These are phyloP conservation scores for Allygus modestus DNA, from an alignment of 2,888 invertebrate species.

Conservation along the genomic window DNA sequence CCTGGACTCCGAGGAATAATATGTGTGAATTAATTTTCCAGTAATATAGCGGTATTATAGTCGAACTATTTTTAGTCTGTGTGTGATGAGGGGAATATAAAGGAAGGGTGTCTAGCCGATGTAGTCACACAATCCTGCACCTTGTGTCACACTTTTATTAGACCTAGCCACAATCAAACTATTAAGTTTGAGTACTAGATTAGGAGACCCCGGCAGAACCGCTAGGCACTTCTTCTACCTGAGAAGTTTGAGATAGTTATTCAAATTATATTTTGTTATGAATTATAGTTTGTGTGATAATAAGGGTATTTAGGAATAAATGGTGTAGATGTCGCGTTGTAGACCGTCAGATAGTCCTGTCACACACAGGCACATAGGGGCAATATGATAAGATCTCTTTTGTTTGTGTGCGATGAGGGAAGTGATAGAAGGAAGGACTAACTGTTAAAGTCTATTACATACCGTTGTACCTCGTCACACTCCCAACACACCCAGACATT, in stretches of 20 bases:
- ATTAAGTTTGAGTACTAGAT: conserved; percentile 81
- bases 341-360: conserved; percentile 90
- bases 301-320: no score
- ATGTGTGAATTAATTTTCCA: no score
- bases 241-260: no score
- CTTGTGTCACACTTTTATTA: conserved; percentile 93
- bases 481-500: conserved; percentile 85
- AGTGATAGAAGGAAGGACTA: conserved; percentile 81
- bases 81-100: no score
- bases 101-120: conserved; percentile 89
- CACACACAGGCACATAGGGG: conserved; percentile 85
- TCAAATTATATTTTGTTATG: no score
- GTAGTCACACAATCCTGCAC: conserved; percentile 91
- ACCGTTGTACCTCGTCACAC: conserved; percentile 91
- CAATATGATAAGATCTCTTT: no score
- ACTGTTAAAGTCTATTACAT: conserved; percentile 89
- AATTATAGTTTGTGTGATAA: no score
- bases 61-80: conserved; percentile 83
- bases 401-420: no score
- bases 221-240: conserved; percentile 83
- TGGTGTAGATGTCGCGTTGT: conserved; percentile 88
- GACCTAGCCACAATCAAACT: conserved; percentile 76
- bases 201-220: conserved; percentile 95
- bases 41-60: conserved; percentile 91
- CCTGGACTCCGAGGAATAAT: conserved; percentile 84